Conservation (phyloP, 2,797 vertebrate genomes). For the Rhynchotus rufescens region DNA sequence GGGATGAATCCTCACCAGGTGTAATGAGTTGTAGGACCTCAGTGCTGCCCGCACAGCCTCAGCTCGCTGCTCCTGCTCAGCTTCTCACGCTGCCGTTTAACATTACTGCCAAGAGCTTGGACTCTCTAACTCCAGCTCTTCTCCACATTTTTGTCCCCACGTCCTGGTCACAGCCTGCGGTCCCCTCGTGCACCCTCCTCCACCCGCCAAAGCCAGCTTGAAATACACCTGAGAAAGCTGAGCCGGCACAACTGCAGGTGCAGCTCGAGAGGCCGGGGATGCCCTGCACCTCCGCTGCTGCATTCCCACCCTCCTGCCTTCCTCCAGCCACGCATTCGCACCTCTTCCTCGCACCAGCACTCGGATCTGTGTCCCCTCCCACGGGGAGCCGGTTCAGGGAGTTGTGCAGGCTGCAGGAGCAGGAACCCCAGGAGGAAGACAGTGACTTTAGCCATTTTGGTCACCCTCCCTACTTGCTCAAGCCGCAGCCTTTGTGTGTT, state of each 20-base stretch:
- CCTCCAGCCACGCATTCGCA: neutral
- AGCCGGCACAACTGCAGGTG: neutral
- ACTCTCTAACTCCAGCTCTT: neutral
- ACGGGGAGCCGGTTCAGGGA: neutral
- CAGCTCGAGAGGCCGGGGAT: neutral
- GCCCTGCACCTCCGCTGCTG: neutral
- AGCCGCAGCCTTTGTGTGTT: constrained; percentile 5
- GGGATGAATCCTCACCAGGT: no score
- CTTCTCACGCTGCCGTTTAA: neutral
- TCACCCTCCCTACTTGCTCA: constrained; percentile 29
- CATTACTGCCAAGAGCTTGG: neutral
- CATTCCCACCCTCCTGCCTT: neutral
- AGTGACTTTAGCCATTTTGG: constrained; percentile 32
- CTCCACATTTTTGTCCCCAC: neutral
- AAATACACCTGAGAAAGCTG: neutral
- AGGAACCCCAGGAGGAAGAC: neutral
- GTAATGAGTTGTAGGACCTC: neutral
- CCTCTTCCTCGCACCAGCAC: neutral
- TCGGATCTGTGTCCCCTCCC: neutral
- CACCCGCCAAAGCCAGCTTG: neutral
- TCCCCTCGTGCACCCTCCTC: neutral
- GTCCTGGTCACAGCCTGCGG: accelerated
- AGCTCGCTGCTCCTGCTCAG: accelerated
- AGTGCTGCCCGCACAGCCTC: neutral
- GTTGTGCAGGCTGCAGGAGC: neutral